Conservation (phyloP, 2,113 vertebrate genomes). For the Oncorhynchus masou region DNA sequence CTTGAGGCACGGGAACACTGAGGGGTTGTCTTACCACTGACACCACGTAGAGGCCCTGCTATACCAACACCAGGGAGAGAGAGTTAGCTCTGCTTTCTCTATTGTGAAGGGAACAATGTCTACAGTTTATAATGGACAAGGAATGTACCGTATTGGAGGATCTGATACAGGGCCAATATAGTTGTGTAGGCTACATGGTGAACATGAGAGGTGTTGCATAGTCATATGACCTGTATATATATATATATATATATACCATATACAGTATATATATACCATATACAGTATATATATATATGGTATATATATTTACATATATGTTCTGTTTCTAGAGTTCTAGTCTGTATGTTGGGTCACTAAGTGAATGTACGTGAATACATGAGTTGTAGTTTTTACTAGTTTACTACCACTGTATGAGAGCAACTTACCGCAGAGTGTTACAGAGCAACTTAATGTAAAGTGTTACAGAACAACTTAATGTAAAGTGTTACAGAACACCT, state of each 20-base stretch:
- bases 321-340: neutral
- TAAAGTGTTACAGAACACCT: too few species aligned
- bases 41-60: neutral
- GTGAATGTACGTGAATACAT: neutral
- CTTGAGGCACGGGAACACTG: neutral
- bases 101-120: too few species aligned
- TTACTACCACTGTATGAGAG: too few species aligned
- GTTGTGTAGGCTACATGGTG: neutral
- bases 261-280: too few species aligned
- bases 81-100: neutral
- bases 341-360: neutral
- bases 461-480: too few species aligned
- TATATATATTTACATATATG: neutral
- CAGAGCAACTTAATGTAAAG: too few species aligned
- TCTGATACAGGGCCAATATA: too few species aligned
- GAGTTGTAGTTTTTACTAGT: too few species aligned
- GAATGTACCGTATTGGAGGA: neutral
- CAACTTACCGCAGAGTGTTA: too few species aligned
- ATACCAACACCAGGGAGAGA: neutral
- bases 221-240: neutral
- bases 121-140: neutral
- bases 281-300: too few species aligned
- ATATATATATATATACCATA: neutral
- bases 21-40: conserved; percentile 41
- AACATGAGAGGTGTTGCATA: too few species aligned